Conservation (phyloP, 2,888 invertebrate species). For the Pseudococcus longispinus region DNA sequence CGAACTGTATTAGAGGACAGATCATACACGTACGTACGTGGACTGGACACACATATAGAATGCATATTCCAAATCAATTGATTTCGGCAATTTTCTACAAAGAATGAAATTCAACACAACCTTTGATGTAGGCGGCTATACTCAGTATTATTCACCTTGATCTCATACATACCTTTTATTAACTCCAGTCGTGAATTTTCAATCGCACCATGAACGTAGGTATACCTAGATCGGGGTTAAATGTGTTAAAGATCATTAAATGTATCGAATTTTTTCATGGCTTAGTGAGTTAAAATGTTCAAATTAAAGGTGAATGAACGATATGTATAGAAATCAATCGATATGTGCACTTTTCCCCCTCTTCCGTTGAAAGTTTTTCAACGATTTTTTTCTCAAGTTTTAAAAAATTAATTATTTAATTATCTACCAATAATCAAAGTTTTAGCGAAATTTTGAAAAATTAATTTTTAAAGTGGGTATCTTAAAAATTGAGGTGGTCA, state of each 20-base stretch:
- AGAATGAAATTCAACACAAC: conserved; percentile 15
- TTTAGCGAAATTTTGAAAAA: no score
- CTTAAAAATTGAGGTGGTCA: no score
- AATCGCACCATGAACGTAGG: background rate
- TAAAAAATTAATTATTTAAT: no score
- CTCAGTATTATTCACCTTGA: background rate
- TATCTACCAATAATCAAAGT: no score
- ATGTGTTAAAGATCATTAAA: background rate
- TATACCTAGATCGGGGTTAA: background rate
- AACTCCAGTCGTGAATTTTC: background rate
- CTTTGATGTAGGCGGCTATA: conserved; percentile 6
- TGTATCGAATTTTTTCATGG: background rate
- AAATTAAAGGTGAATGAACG: conserved; percentile 1
- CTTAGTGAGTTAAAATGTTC: background rate
- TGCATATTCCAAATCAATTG: conserved; percentile 19
- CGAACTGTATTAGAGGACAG: background rate
- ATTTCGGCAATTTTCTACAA: conserved; percentile 15
- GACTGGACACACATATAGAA: background rate
- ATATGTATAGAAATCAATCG: background rate
- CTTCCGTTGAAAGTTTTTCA: background rate
- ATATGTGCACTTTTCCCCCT: background rate
- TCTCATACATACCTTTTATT: background rate
- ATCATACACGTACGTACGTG: background rate
- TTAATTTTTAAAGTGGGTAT: no score
- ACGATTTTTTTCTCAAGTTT: background rate